phyloP scores from a whole-genome alignment of 2,888 invertebrate species.

The Eurois occulta region DNA sequence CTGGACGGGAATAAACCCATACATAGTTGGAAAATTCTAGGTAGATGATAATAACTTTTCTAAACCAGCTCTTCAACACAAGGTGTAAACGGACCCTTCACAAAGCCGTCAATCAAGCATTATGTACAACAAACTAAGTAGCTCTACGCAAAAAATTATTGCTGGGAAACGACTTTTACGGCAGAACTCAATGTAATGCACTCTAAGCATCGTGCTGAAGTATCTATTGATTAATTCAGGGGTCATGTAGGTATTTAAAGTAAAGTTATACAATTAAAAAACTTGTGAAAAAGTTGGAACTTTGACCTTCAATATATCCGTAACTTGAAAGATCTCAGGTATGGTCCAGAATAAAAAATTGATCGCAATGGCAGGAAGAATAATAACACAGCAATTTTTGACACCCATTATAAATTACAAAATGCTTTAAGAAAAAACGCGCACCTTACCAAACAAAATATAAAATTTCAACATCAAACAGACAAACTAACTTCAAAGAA shows the following conservation, averaged over 20 bases:
- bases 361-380: background rate
- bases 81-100: too few relatives aligned
- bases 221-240: background rate
- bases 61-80: background rate
- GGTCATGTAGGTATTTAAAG: background rate
- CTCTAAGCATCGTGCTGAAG: background rate
- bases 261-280: too few relatives aligned
- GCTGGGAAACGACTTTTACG: too few relatives aligned
- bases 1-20: too few relatives aligned
- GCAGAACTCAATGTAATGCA: too few relatives aligned
- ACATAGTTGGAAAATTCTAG: too few relatives aligned
- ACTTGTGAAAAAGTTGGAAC: background rate
- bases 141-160: too few relatives aligned
- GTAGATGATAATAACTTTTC: background rate
- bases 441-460: constrained; percentile 11
- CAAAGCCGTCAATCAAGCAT: too few relatives aligned
- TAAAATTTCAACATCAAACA: constrained; percentile 36
- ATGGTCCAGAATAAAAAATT: background rate
- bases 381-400: background rate
- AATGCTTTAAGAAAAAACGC: background rate
- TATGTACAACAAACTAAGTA: too few relatives aligned
- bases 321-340: background rate
- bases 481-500: constrained; percentile 39
- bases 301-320: background rate
- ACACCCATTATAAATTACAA: background rate